A percentile compares a stretch with the other conserved stretches of the same genome.
phyloP scores from a whole-genome alignment of 2,888 invertebrate species.

The Mactromeris polynyma region DNA sequence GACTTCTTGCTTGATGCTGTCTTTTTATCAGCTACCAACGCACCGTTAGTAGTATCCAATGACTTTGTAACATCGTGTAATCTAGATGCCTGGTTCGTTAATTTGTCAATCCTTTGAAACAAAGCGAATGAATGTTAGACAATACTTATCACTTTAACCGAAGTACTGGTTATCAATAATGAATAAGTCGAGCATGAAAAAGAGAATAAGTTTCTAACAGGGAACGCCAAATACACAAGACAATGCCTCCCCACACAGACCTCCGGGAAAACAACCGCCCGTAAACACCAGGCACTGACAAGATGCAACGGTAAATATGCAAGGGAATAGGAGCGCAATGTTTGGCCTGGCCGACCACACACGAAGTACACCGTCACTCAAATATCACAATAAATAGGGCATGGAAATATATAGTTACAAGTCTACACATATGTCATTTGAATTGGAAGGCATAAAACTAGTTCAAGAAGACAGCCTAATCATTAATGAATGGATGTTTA shows the following conservation, averaged over 20 bases:
- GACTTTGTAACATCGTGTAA: not conserved
- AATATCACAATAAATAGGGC: too few relatives aligned
- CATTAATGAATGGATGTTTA: too few relatives aligned
- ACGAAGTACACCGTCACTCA: too few relatives aligned
- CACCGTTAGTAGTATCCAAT: not conserved
- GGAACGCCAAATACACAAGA: not conserved
- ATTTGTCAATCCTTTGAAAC: not conserved
- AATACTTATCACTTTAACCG: not conserved
- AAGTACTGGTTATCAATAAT: not conserved
- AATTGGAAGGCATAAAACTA: too few relatives aligned
- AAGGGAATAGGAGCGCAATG: not conserved
- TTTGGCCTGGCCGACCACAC: too few relatives aligned
- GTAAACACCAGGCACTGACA: too few relatives aligned
- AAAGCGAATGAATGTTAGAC: not conserved
- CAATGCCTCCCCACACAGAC: too few relatives aligned
- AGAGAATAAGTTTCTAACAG: not conserved
- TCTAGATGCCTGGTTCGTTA: not conserved
- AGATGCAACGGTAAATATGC: too few relatives aligned
- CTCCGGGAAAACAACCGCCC: too few relatives aligned
- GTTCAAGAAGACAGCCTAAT: too few relatives aligned
- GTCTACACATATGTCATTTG: too few relatives aligned
- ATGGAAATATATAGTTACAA: too few relatives aligned
- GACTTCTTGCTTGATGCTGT: not conserved
- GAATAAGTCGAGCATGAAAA: not conserved
- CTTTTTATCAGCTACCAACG: not conserved